phyloP scores from a whole-genome alignment of 2,888 invertebrate species.

The Drosophila mettleri region DNA sequence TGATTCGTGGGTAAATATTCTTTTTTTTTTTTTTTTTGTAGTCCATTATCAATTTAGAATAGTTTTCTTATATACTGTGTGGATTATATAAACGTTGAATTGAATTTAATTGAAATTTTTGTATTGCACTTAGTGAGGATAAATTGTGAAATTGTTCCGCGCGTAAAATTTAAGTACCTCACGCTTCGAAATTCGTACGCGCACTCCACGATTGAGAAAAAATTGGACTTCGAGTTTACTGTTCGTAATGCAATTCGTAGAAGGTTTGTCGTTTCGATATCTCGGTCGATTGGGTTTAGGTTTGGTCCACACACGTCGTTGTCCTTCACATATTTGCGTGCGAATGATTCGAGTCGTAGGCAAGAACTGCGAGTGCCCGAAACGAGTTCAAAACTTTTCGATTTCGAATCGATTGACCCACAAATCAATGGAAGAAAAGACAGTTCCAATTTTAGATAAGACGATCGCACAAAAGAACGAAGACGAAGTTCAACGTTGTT shows the following conservation, averaged over 20 bases:
- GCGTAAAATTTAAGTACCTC: conserved; percentile 57
- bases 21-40: not conserved
- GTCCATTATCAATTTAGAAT: conserved; percentile 35
- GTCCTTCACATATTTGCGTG: conserved; percentile 79
- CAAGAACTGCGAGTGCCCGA: conserved; percentile 63
- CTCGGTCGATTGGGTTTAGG: conserved; percentile 42
- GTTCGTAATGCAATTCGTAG: conserved; percentile 56
- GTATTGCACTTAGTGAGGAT: conserved; percentile 27
- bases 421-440: conserved; percentile 58
- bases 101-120: conserved; percentile 12
- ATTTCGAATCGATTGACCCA: conserved; percentile 77
- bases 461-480: conserved; percentile 29
- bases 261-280: conserved; percentile 35
- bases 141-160: conserved; percentile 33
- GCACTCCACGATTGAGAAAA: conserved; percentile 70
- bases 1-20: conserved; percentile 7
- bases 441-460: conserved; percentile 66
- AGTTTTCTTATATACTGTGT: conserved; percentile 12
- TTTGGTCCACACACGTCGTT: conserved; percentile 70
- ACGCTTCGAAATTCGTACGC: conserved; percentile 78
- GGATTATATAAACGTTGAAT: conserved; percentile 39
- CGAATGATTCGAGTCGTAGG: conserved; percentile 72
- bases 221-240: conserved; percentile 55
- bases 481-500: conserved; percentile 42
- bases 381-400: conserved; percentile 82